phyloP scores from a whole-genome alignment of 2,113 vertebrate genomes.

The Vombatus ursinus region DNA sequence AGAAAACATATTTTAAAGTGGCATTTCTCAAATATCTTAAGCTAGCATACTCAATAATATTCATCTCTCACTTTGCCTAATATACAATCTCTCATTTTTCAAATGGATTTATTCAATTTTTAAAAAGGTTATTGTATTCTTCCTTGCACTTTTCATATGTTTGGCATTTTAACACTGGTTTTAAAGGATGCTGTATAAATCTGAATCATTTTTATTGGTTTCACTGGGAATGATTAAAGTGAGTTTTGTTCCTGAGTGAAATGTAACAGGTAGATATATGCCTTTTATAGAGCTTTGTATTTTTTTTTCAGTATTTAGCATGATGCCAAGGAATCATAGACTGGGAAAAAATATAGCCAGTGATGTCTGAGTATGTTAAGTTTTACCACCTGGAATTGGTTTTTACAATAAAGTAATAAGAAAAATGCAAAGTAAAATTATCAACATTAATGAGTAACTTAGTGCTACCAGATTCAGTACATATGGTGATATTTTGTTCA shows the following conservation, averaged over 20 bases:
- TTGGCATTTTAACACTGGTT: constrained; percentile 3
- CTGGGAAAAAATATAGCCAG: constrained; percentile 5
- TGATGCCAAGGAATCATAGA: constrained; percentile 12
- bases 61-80: background rate
- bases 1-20: constrained; percentile 28
- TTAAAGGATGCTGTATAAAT: constrained; percentile 9
- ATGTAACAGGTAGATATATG: background rate
- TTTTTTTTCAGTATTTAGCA: constrained; percentile 28
- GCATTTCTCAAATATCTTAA: constrained; percentile 24
- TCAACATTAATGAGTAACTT: background rate
- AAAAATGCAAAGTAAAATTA: background rate
- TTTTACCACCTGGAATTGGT: background rate
- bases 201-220: constrained; percentile 34
- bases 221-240: constrained; percentile 38
- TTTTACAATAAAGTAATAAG: background rate
- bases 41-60: background rate
- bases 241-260: constrained; percentile 11
- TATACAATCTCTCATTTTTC: constrained; percentile 4
- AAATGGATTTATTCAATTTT: constrained; percentile 7
- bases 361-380: background rate
- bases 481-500: background rate
- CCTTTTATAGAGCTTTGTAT: constrained; percentile 35
- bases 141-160: constrained; percentile 26
- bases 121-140: constrained; percentile 7
- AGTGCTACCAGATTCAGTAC: background rate